Percentiles rank a stretch among this genome's conserved stretches.
Conservation (phyloP, 2,888 invertebrate genomes). For the Xanthia icteritia region DNA sequence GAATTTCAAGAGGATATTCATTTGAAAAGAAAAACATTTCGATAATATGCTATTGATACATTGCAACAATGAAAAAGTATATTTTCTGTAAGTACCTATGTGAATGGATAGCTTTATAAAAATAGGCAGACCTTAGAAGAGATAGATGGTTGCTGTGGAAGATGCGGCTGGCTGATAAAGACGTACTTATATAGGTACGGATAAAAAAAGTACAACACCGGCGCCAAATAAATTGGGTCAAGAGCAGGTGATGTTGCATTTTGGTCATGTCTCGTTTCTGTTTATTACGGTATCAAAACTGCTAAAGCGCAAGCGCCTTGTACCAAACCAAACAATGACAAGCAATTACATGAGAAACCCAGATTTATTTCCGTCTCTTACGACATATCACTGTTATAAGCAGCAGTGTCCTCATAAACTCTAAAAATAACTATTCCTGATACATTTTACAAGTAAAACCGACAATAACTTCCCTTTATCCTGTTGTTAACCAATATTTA, state of each 20-base stretch:
- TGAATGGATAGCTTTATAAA: neutral
- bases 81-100: neutral
- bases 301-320: neutral
- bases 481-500: slow-evolving; percentile 60
- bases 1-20: too few relatives aligned
- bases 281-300: neutral
- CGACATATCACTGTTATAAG: slow-evolving; percentile 51
- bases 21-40: neutral
- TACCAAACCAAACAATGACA: slow-evolving; percentile 30
- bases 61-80: neutral
- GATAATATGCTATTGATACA: neutral
- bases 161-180: neutral
- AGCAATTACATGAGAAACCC: slow-evolving; percentile 38
- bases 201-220: neutral
- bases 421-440: slow-evolving; percentile 53
- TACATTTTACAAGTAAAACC: slow-evolving; percentile 41
- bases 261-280: neutral
- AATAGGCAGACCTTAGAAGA: neutral
- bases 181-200: neutral
- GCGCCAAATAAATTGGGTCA: neutral
- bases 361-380: slow-evolving; percentile 54
- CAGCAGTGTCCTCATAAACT: slow-evolving; percentile 47
- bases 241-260: neutral
- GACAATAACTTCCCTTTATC: slow-evolving; percentile 33
- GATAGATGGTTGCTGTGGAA: too few relatives aligned